phyloP scores from a whole-genome alignment of 2,888 invertebrate genomes.

The Ochropleura plecta region DNA sequence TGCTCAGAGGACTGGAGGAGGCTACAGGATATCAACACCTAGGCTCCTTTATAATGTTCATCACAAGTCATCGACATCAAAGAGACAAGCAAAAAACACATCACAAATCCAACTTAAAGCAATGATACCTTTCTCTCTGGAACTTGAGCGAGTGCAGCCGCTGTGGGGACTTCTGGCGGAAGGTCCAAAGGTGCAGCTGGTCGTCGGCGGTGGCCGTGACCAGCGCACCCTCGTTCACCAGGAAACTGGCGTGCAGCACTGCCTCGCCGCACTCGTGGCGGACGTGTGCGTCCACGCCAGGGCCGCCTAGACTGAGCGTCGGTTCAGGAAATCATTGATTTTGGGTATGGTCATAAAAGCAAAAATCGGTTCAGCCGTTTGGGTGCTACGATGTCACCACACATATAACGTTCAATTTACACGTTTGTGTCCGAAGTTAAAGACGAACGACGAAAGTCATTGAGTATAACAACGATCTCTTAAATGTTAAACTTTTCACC shows the following conservation, averaged over 20 bases:
- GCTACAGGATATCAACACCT: neutral
- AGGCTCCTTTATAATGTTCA: neutral
- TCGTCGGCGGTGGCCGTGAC: constrained; percentile 99
- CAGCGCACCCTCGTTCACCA: constrained; percentile 99
- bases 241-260: constrained; percentile 97
- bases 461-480: neutral
- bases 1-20: neutral
- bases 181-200: constrained; percentile 99
- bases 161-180: constrained; percentile 98
- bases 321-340: constrained; percentile 75
- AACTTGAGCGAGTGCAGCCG: constrained; percentile 99
- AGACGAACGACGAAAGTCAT: neutral
- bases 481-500: neutral
- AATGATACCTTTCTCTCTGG: constrained; percentile 96
- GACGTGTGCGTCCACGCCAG: constrained; percentile 98
- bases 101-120: neutral
- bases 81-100: constrained; percentile 2
- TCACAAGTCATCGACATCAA: constrained; percentile 14
- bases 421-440: neutral
- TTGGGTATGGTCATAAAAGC: neutral
- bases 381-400: neutral
- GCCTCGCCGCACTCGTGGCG: constrained; percentile 95
- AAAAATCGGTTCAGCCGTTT: neutral
- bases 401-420: neutral
- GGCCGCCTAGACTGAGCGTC: constrained; percentile 95